These are phyloP conservation scores for Alentia gelatinosa DNA, from an alignment of 2,888 invertebrate species.

Conservation along the genomic window DNA sequence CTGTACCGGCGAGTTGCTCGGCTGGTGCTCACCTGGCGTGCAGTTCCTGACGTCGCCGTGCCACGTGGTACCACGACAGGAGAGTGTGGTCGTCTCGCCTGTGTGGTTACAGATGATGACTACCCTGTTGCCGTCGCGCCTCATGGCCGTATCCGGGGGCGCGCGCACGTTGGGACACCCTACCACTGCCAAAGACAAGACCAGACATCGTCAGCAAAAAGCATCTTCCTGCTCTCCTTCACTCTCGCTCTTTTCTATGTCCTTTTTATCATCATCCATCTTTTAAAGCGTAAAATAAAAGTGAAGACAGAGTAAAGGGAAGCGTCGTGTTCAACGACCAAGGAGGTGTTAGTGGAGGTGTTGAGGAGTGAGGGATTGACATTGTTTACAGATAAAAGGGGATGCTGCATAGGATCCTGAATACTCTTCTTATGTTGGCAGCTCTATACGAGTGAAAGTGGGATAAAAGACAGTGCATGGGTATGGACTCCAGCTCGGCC, in stretches of 20 bases:
- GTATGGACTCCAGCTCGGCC: background rate
- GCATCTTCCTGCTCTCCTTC: background rate
- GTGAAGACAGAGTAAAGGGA: too few species aligned
- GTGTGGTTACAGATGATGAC: slow-evolving; percentile 56
- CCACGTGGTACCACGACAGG: slow-evolving; percentile 51
- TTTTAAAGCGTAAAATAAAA: too few species aligned
- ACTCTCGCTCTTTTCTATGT: background rate
- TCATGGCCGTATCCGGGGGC: slow-evolving; percentile 43
- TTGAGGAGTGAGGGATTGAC: too few species aligned
- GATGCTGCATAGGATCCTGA: too few species aligned
- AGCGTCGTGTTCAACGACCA: too few species aligned
- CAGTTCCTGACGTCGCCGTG: slow-evolving; percentile 57
- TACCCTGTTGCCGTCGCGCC: slow-evolving; percentile 49
- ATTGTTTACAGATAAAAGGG: too few species aligned
- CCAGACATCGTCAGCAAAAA: background rate
- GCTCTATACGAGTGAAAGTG: background rate
- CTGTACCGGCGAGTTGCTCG: background rate
- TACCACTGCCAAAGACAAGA: slow-evolving; percentile 33
- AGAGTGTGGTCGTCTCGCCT: slow-evolving; percentile 48
- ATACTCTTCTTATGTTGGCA: too few species aligned
- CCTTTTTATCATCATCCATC: background rate
- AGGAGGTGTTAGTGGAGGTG: too few species aligned
- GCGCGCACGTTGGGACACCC: slow-evolving; percentile 53
- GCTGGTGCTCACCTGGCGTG: slow-evolving; percentile 52
- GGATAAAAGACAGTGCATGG: background rate